Base-by-base conservation (phyloP, 2,888 invertebrate species). In the Parnassius smintheus region DNA sequence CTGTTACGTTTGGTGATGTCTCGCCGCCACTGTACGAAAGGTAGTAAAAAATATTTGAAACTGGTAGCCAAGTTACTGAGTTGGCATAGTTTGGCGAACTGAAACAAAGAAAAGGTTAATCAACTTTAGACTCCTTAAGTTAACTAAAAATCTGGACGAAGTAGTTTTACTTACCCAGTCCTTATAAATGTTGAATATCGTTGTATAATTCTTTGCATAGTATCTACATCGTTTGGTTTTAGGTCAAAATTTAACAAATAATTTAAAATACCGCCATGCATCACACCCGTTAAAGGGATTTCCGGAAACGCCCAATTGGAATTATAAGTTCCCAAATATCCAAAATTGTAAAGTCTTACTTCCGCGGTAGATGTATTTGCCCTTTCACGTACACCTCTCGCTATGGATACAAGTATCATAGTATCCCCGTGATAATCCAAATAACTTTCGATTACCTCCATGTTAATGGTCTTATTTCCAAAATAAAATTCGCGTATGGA, bases 361-460 rank as follows among this genome's bases (percentile, higher is more conserved):
- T 74, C 72, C 2, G 74, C 74, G 9, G 48, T 72, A 0, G 88
- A 85, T 1, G 80, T 82, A 1, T 66, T 56, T 1, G 81, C 82
- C 66, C 91, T 81, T 70, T 87, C 87, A 22, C 71, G 74, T 2
- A 78, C 81, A 10, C 80, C 80, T 74, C 82, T 78, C 42, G 88
- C 81, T 2, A 76, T 74, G 1, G 91, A 79, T 7, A 88, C 75
- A 1, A 81, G 67, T 7, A 86, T 75, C 45, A 85, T 70, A 2
- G 81, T 81, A 56, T 91, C 91, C 18, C 91, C 91, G 48, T 86
- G 74, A 61, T 83, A 91, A 18, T 83, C 82, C 35, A 91, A 74
- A 63, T 73, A 91, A 65, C 88, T 85, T 59, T 83, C 78, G 58
- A 88, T 83, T 0, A 79, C 79, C 1, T 72, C 79, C 75, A 83